Evolutionary conservation across 2,797 vertebrate species (phyloP), one percentile per base, ranked within the genome.

Genomic region (Gila robusta): DNA sequence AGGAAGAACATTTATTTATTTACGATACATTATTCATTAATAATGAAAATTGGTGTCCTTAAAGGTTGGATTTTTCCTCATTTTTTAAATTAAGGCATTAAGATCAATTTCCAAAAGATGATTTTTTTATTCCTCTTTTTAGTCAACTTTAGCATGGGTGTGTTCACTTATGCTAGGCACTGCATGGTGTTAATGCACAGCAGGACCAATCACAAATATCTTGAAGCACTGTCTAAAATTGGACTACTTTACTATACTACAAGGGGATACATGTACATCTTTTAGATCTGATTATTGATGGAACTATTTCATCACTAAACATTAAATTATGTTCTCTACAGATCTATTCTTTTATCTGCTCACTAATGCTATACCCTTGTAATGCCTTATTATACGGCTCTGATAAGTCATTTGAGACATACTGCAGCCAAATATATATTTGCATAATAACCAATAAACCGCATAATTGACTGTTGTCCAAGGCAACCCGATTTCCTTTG

Each of bases 141-240:
- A 32, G 32, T 32, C 32, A 32, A 32, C 32, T 32, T 32, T 32
- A 32, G 32, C 32, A 32, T 32, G 32, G 32, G 32, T 32, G 32
- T 3, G 32, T 32, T 32, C 32, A 32, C 32, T 32, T 32, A 32
- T 32, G 32, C 32, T 32, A 32, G 32, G 32, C 32, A 32, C 32
- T 32, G 47, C 26, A 54, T 67, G 81, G 71, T 67, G 72, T n/a
- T 67, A 77, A 83, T 37, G 23, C 62, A 74, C 56, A 83, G 62
- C 44, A 69, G 64, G 77, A 41, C 1, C 21, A 5, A 39, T 11
- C n/a, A 44, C 26, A 54, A 21, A 54, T 17, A 39, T 59, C 37
- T 47, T 44, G 23, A 79, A 62, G 76, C n/a, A 79, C 14, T 1
- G 5, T 28, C 26, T 64, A 64, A 28, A 72, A 69, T 37, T 4